phyloP scores from a whole-genome alignment of 2,113 vertebrate genomes.

The Fulmarus glacialis region DNA sequence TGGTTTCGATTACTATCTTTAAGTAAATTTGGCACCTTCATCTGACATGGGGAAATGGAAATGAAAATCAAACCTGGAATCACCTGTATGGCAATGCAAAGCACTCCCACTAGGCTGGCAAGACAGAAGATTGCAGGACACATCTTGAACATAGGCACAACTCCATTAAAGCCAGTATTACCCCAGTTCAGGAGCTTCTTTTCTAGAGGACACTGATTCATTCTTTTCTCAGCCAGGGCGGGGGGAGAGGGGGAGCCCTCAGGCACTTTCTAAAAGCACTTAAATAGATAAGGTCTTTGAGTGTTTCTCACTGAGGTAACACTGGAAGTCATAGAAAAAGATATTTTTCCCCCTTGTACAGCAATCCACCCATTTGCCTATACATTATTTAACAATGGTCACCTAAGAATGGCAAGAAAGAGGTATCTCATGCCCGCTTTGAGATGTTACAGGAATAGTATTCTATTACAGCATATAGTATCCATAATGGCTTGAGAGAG shows the following conservation, averaged over 20 bases:
- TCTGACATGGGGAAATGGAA: neutral
- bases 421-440: constrained; percentile 18
- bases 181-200: neutral
- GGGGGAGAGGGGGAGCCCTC: neutral
- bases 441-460: constrained; percentile 59
- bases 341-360: neutral
- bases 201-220: neutral
- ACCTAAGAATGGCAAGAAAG: constrained; percentile 68
- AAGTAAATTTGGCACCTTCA: neutral
- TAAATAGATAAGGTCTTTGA: neutral
- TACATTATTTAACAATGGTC: constrained; percentile 74
- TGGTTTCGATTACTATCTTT: neutral
- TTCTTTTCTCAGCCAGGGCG: neutral
- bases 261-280: constrained; percentile 24
- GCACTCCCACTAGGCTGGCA: neutral
- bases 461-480: constrained; percentile 63
- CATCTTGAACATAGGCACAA: neutral
- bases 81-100: constrained; percentile 4
- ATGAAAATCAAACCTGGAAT: constrained; percentile 15
- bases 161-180: neutral
- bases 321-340: constrained; percentile 50
- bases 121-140: neutral
- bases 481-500: constrained; percentile 65
- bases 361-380: constrained; percentile 24
- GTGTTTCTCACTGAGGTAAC: constrained; percentile 55